These are phyloP conservation scores for Drosophila nannoptera DNA, from an alignment of 1,140 invertebrate genomes.

Conservation along the genomic window DNA sequence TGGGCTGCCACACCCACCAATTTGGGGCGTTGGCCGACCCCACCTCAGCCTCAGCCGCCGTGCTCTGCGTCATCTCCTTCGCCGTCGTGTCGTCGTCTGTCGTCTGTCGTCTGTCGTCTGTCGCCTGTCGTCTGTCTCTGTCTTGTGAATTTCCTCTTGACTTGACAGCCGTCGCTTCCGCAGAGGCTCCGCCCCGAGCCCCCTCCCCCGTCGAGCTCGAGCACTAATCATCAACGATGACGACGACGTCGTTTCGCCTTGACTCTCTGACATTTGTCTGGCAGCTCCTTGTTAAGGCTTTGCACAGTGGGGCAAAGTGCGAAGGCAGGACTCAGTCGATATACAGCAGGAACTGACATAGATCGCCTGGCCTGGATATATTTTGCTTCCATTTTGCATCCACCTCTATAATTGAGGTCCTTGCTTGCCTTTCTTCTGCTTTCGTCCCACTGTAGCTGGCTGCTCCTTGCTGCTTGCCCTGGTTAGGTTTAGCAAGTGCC, in stretches of 20 bases:
- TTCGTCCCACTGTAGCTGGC: background rate
- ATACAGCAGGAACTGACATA: no score
- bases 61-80: constrained; percentile 36
- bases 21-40: background rate
- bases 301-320: constrained; percentile 15
- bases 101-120: constrained; percentile 14
- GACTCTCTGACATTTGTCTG: constrained; percentile 66
- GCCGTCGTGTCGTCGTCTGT: constrained; percentile 23
- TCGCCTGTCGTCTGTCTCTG: constrained; percentile 11
- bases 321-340: no score
- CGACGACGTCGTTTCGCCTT: constrained; percentile 35
- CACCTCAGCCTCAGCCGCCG: background rate
- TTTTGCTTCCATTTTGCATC: no score
- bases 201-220: background rate
- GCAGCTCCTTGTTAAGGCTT: constrained; percentile 17
- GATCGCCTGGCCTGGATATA: no score
- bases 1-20: constrained; percentile 4
- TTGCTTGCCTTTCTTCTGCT: no score
- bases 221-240: constrained; percentile 39
- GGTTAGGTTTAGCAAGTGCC: constrained; percentile 36
- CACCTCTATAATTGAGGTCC: no score
- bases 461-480: background rate
- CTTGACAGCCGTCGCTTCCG: constrained; percentile 47
- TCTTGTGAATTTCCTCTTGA: constrained; percentile 45
- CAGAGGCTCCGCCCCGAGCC: background rate